These are phyloP conservation scores for Rhorus exstirpatorius DNA, from an alignment of 2,888 invertebrate genomes.

Conservation along the genomic window DNA sequence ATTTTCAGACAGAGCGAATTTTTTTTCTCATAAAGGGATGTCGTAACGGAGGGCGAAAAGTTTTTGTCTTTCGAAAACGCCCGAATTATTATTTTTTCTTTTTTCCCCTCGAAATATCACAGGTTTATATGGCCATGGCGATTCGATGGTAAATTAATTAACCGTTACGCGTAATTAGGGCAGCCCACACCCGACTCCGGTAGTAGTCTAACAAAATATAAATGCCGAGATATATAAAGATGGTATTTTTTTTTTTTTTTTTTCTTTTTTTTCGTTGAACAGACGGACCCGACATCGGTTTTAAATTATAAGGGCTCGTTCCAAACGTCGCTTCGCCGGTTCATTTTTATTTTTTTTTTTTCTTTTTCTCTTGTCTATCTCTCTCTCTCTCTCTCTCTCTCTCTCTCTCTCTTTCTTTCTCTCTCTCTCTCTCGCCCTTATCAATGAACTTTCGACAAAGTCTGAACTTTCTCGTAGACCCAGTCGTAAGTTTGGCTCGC, in stretches of 20 bases:
- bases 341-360: slow-evolving; percentile 17
- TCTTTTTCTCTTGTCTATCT: no score
- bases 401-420: slow-evolving; percentile 6
- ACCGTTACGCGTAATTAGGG: slow-evolving; percentile 61
- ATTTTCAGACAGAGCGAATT: background rate
- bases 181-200: slow-evolving; percentile 72
- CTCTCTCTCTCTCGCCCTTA: slow-evolving; percentile 73
- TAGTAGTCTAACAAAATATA: slow-evolving; percentile 79
- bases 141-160: slow-evolving; percentile 75
- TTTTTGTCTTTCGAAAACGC: slow-evolving; percentile 7
- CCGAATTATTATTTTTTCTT: slow-evolving; percentile 21
- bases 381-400: no score
- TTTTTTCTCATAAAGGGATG: background rate
- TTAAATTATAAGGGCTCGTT: slow-evolving; percentile 30
- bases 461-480: slow-evolving; percentile 93
- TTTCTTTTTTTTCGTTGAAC: slow-evolving; percentile 35
- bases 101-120: slow-evolving; percentile 82
- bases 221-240: slow-evolving; percentile 79
- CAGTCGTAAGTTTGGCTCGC: slow-evolving; percentile 91
- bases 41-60: slow-evolving; percentile 1
- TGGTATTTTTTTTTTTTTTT: slow-evolving; percentile 66
- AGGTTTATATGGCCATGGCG: slow-evolving; percentile 81
- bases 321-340: slow-evolving; percentile 40
- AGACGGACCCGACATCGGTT: slow-evolving; percentile 58
- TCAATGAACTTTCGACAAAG: slow-evolving; percentile 91